A percentile compares a stretch with the other conserved stretches of the same genome.
Evolutionary conservation across 2,888 invertebrate genomes (phyloP).

Genomic region (Oligia latruncula): DNA sequence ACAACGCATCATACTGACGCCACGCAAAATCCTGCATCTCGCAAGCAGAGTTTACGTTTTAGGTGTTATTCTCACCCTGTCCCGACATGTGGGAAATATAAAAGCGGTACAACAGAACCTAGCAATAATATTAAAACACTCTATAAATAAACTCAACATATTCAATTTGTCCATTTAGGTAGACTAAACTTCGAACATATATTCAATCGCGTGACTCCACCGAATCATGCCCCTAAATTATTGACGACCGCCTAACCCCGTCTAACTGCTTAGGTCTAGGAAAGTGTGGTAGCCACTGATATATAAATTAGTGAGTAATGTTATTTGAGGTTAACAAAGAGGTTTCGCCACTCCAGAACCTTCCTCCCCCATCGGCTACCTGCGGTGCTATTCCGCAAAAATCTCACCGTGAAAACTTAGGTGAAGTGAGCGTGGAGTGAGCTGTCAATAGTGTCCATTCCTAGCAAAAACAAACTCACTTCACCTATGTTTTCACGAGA

Average conservation of each 20-base stretch:
- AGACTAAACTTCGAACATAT: not conserved
- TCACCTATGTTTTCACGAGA: too few species aligned
- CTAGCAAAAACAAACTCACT: too few species aligned
- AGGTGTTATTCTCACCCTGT: too few species aligned
- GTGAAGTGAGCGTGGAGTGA: too few species aligned
- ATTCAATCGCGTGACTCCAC: constrained; percentile 48
- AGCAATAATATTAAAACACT: not conserved
- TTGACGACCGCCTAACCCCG: constrained; percentile 15
- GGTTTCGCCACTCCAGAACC: not conserved
- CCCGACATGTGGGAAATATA: not conserved
- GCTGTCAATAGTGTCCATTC: too few species aligned
- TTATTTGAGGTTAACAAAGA: not conserved
- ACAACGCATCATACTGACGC: too few species aligned
- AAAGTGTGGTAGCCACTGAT: constrained; percentile 2
- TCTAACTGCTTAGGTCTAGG: constrained; percentile 29
- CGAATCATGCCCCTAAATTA: constrained; percentile 49
- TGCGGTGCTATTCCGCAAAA: too few species aligned
- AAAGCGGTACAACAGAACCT: not conserved
- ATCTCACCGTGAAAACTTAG: too few species aligned
- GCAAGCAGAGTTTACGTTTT: too few species aligned
- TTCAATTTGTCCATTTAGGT: constrained; percentile 7
- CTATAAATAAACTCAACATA: constrained; percentile 4
- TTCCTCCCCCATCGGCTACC: not conserved
- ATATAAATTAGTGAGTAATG: constrained; percentile 37
- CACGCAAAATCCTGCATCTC: too few species aligned